Evolutionary conservation across 2,113 vertebrate genomes (phyloP).

Genomic region (Pomatostomus ruficeps): DNA sequence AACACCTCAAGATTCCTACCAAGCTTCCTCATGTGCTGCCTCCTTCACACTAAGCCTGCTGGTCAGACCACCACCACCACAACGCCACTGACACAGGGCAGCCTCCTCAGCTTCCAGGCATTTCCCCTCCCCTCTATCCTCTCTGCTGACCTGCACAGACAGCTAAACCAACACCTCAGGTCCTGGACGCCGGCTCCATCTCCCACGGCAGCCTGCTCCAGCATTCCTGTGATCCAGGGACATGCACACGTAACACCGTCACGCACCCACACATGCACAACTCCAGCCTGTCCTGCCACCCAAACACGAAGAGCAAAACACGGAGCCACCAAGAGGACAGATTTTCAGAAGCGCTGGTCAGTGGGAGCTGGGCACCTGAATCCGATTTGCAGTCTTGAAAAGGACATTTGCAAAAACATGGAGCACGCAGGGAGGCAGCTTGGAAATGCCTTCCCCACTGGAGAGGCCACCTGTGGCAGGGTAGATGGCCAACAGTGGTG

Average conservation of each 20-base stretch:
- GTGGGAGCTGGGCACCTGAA: conserved; percentile 32
- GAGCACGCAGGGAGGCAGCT: accelerated
- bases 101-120: background rate
- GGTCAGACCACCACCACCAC: background rate
- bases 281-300: background rate
- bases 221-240: background rate
- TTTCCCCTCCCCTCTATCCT: background rate
- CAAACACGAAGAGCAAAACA: background rate
- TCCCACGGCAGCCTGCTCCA: background rate
- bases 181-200: background rate
- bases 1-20: background rate
- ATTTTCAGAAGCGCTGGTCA: background rate
- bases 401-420: background rate
- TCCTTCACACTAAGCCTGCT: background rate
- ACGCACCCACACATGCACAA: background rate
- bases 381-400: background rate
- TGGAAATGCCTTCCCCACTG: background rate
- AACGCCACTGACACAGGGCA: background rate
- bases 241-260: background rate
- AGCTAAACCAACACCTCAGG: background rate
- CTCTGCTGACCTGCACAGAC: background rate
- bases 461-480: background rate
- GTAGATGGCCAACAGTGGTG: background rate
- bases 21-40: background rate
- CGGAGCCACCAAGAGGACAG: background rate